Base-by-base conservation (phyloP, 2,888 invertebrate species). In the Emesis russula region DNA sequence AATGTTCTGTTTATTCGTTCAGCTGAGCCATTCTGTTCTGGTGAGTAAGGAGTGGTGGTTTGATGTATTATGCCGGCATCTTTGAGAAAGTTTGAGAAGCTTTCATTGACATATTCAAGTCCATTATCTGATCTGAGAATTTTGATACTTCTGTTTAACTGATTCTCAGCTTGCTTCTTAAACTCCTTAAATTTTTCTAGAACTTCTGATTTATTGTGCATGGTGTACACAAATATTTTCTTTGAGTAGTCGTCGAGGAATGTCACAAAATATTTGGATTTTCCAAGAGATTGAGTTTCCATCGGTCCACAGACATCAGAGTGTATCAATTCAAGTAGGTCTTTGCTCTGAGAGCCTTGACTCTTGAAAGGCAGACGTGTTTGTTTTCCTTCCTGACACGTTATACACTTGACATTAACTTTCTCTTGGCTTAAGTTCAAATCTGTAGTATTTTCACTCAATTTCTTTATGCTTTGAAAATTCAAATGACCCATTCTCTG, bases 231-330 rank as follows among this genome's bases (percentile, higher is more conserved):
- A 63, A 25, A 63, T 25, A 63, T 11, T 11, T 63, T 63, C 25
- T 63, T 36, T 25, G 71, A 38, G 33, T n/a, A 71, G 9, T 38
- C 71, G 6, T 71, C 71, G 2, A 71, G 71, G 7, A 71, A 71
- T 15, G 33, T 71, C 11, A 71, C 15, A 33, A 38, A 36, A 71
- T 38, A 71, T 36, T 3, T 71, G 3, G 38, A 3, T 33, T 38
- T 71, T 36, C 36, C 71, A 36, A 44, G 7, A 25, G n/a, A 25
- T 25, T 75, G n/a, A 38, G 36, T 44, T 75, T 44, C 15, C 53
- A 25, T n/a, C 18, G 33, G 53, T n/a, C 70, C 36, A 36, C 41
- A 58, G 13, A 13, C 4, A n/a, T 53, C 63, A 2, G 63, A 63
- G 25, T 63, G 63, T 48, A 48, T 48, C 15, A 48, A 15, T 4